Conservation (phyloP, 30 jellyfish, hydroid and myxozoan genomes). For the Phacellophora camtschatica region DNA sequence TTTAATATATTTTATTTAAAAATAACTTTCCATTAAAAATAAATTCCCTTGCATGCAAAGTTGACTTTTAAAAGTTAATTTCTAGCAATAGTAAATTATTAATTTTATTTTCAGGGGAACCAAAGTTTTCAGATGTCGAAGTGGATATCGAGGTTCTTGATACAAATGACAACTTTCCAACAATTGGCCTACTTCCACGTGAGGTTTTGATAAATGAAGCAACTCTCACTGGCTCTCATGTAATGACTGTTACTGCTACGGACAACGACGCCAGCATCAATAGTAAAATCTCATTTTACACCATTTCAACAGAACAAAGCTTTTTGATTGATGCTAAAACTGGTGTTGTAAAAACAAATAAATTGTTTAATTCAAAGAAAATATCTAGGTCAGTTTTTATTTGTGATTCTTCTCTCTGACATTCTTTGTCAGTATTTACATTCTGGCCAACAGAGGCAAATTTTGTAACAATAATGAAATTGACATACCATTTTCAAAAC, state of each 20-base stretch:
- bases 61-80: too few relatives aligned
- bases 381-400: conserved; percentile 15
- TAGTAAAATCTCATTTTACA: conserved; percentile 40
- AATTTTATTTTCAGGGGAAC: conserved; percentile 30
- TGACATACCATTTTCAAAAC: too few relatives aligned
- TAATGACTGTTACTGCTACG: conserved; percentile 62
- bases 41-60: too few relatives aligned
- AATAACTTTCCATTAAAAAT: too few relatives aligned
- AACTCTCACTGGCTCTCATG: conserved; percentile 59
- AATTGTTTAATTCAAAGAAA: conserved; percentile 55
- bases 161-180: conserved; percentile 80
- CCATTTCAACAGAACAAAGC: conserved; percentile 26
- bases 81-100: too few relatives aligned
- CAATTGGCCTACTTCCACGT: conserved; percentile 14
- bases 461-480: too few relatives aligned
- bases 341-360: conserved; percentile 69
- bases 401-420: too few relatives aligned
- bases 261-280: conserved; percentile 74
- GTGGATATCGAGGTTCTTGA: conserved; percentile 60
- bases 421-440: too few relatives aligned
- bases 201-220: conserved; percentile 78
- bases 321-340: conserved; percentile 52
- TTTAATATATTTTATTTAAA: too few relatives aligned
- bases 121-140: conserved; percentile 50
- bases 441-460: too few relatives aligned